Evolutionary conservation across 2,888 invertebrate species (phyloP), one percentile per base, ranked within the genome.

Genomic region (Chloroclysta siterata): DNA sequence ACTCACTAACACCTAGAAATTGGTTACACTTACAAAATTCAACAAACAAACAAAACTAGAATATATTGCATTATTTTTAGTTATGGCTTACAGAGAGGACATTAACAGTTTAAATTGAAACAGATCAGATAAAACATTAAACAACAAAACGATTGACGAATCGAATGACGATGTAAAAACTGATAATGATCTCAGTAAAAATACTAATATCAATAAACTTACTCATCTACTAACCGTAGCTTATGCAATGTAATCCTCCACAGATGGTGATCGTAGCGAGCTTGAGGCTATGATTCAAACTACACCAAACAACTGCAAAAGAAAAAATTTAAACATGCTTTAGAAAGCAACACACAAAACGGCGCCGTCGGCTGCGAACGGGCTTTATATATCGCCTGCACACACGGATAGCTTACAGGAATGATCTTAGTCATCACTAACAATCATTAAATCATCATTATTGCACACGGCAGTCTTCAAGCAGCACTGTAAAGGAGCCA

Each of bases 241-340:
- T 90, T 90, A 90, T 83, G 90, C 92, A 87, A 87, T 92, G 87
- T 92, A 90, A 91, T 90, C 90, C 86, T 92, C 85, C 93, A 91
- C 93, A 93, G 93, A 93, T 93, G 93, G 93, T 86, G 93, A 93
- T 90, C 93, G 92, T 93, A 93, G 93, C 88, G 93, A 93, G 89
- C 93, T 93, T 84, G 93, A 93, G 72, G 93, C 90, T 93, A 93
- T 93, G 93, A 93, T 93, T 83, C 93, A 93, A 93, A 93, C 90
- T 73, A 93, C 93, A 90, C 93, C 93, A 90, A 93, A 93, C 93
- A 93, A 93, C 93, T 93, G 93, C 93, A 93, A 93, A 93, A 88
- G 93, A 93, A 93, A 93, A 88, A 93, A 93, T 87, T 85, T 93
- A 89, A 93, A 93, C 89, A 93, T 93, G 93, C 93, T 93, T 90